Percentiles rank a stretch among this genome's conserved stretches.
These are phyloP conservation scores for Acrossocheilus fasciatus DNA, from an alignment of 2,797 vertebrate genomes.

Conservation along the genomic window DNA sequence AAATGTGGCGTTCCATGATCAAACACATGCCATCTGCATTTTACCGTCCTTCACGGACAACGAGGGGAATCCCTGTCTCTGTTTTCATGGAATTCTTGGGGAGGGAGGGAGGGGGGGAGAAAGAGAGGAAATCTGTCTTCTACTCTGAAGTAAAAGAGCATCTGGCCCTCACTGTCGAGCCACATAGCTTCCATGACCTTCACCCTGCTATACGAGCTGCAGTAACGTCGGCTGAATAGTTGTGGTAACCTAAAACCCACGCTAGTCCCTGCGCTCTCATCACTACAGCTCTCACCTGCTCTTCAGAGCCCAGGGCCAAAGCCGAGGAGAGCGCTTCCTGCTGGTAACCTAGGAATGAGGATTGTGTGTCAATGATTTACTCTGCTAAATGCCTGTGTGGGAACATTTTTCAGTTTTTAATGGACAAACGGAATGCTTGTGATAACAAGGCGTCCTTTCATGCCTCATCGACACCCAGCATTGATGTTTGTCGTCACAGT, in stretches of 20 bases:
- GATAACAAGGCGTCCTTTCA: conserved; percentile 41
- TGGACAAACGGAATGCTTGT: conserved; percentile 47
- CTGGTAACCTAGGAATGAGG: conserved; percentile 32
- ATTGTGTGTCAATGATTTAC: conserved; percentile 58
- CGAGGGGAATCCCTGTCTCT: conserved; percentile 66
- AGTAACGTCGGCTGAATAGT: conserved; percentile 64
- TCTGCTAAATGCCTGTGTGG: conserved; percentile 24
- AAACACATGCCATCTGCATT: conserved; percentile 56
- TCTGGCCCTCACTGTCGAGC: conserved; percentile 64
- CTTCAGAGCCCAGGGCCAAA: conserved; percentile 44
- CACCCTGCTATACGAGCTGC: conserved; percentile 64
- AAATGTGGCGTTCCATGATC: conserved; percentile 20
- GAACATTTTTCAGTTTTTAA: conserved; percentile 52
- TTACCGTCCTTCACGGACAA: conserved; percentile 27
- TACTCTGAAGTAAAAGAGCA: conserved; percentile 65
- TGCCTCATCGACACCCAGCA: conserved; percentile 21
- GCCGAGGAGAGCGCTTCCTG: conserved; percentile 40
- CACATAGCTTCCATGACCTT: conserved; percentile 64
- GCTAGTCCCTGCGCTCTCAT: conserved; percentile 61
- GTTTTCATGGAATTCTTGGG: conserved; percentile 50
- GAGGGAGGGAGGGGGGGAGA: conserved; percentile 16
- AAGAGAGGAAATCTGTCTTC: conserved; percentile 50
- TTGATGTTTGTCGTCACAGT: background rate
- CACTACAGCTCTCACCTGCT: conserved; percentile 52
- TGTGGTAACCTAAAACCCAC: conserved; percentile 63